Percentiles rank a stretch among this genome's conserved stretches.
phyloP scores from a whole-genome alignment of 2,888 invertebrate species.

The Drosophila algonquin region DNA sequence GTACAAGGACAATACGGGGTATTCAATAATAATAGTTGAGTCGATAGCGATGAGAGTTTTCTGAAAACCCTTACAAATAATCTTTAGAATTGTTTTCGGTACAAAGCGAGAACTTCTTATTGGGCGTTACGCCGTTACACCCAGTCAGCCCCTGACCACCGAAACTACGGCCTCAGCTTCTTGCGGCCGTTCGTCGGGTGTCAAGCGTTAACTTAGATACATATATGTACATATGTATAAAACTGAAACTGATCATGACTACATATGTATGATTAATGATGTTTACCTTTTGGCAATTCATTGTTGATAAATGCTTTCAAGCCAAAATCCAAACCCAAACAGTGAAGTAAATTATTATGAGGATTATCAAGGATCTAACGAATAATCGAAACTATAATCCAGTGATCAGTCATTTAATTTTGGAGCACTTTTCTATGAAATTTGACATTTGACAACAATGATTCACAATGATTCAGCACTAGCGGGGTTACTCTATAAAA shows the following conservation, averaged over 20 bases:
- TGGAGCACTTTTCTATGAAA: slow-evolving; percentile 63
- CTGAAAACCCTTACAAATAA: not conserved
- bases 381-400: slow-evolving; percentile 6
- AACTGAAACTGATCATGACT: not conserved
- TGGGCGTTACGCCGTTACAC: too few relatives aligned
- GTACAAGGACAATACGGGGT: slow-evolving; percentile 78
- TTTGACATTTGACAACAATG: slow-evolving; percentile 48
- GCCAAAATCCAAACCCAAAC: not conserved
- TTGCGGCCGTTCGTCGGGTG: too few relatives aligned
- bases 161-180: too few relatives aligned
- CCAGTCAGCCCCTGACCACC: too few relatives aligned
- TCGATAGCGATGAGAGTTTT: not conserved
- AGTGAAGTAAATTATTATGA: not conserved
- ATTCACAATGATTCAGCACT: slow-evolving; percentile 45
- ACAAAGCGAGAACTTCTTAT: too few relatives aligned
- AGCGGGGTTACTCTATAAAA: slow-evolving; percentile 21
- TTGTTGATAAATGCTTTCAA: not conserved
- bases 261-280: not conserved
- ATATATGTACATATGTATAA: not conserved
- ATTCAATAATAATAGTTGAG: too few relatives aligned
- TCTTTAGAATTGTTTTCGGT: too few relatives aligned
- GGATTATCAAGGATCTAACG: slow-evolving; percentile 7
- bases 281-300: slow-evolving; percentile 11
- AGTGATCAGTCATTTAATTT: slow-evolving; percentile 34
- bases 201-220: too few relatives aligned